These are phyloP conservation scores for Microtus montanus DNA, from an alignment of 2,113 vertebrate species.

Conservation along the genomic window DNA sequence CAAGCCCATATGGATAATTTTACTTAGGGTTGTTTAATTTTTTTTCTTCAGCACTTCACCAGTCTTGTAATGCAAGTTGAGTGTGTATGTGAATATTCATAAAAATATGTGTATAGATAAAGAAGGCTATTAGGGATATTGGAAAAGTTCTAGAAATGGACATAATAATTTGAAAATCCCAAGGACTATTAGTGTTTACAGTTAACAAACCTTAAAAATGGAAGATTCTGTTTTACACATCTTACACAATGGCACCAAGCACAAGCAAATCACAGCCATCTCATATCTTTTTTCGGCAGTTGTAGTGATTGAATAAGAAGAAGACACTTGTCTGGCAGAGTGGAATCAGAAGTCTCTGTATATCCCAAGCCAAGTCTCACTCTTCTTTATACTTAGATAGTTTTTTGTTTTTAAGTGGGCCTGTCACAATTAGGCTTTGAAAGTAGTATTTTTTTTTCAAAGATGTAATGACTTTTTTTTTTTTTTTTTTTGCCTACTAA, in stretches of 20 bases:
- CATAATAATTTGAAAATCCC: neutral
- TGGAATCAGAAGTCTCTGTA: constrained; percentile 52
- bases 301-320: neutral
- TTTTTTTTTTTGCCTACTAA: constrained; percentile 64
- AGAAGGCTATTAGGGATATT: neutral
- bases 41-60: constrained; percentile 6
- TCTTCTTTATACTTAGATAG: neutral
- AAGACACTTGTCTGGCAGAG: constrained; percentile 14
- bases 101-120: constrained; percentile 34
- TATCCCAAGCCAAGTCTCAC: neutral
- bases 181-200: neutral
- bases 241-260: neutral
- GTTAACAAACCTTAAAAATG: neutral
- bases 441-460: constrained; percentile 66
- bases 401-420: constrained; percentile 22
- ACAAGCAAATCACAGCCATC: neutral
- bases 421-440: constrained; percentile 51
- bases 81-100: constrained; percentile 70
- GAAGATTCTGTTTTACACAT: neutral
- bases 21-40: constrained; percentile 25
- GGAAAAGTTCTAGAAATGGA: constrained; percentile 6
- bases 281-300: constrained; percentile 47
- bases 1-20: constrained; percentile 55
- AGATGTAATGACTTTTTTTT: constrained; percentile 58
- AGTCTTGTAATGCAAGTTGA: constrained; percentile 51